phyloP scores from a whole-genome alignment of 2,888 invertebrate species.

The Synergus umbraculus region DNA sequence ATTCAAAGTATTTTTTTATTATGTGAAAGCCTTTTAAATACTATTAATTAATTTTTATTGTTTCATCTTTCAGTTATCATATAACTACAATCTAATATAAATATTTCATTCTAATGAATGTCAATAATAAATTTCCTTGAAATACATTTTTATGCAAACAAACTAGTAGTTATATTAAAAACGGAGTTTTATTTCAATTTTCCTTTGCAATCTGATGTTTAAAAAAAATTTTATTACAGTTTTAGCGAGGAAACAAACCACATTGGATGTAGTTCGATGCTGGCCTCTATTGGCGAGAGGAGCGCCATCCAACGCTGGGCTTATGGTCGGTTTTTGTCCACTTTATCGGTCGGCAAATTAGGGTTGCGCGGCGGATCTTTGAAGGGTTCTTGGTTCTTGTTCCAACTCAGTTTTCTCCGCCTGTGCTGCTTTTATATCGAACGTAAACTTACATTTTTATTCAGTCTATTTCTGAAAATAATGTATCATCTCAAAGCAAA shows the following conservation, averaged over 20 bases:
- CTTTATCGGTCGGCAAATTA: constrained; percentile 60
- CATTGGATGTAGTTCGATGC: constrained; percentile 58
- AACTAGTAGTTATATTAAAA: background rate
- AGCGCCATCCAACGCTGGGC: constrained; percentile 56
- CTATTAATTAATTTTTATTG: background rate
- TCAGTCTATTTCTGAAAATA: background rate
- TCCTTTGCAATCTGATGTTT: background rate
- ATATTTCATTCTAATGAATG: background rate
- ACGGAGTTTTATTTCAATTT: background rate
- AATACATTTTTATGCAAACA: background rate
- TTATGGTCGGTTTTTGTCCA: constrained; percentile 51
- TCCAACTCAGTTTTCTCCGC: constrained; percentile 6
- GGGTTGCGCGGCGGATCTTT: constrained; percentile 17
- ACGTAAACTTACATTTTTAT: background rate
- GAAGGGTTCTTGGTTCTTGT: constrained; percentile 44
- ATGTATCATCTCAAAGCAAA: background rate
- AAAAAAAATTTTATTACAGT: background rate
- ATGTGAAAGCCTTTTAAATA: background rate
- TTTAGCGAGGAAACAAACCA: constrained; percentile 43
- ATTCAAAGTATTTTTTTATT: background rate
- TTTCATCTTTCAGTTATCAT: background rate
- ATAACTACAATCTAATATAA: background rate
- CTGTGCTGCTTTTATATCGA: background rate
- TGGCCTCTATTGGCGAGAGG: constrained; percentile 63
- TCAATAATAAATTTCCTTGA: background rate